phyloP scores from a whole-genome alignment of 2,113 vertebrate species.

The Galemys pyrenaicus region DNA sequence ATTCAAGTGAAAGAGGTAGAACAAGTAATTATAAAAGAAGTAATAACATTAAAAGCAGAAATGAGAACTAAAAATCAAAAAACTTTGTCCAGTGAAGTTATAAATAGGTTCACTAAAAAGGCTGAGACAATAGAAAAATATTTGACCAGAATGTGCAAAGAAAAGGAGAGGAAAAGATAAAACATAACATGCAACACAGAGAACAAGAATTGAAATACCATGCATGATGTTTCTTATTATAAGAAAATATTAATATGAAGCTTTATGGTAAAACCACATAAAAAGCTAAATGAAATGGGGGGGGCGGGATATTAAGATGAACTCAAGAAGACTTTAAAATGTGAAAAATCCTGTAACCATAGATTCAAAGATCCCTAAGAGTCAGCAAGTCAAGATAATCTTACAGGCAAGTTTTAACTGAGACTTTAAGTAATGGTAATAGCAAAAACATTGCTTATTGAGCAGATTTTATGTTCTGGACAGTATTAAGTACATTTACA shows the following conservation, averaged over 20 bases:
- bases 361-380: not conserved
- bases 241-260: not conserved
- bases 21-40: conserved; percentile 7
- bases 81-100: not conserved
- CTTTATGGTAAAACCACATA: not conserved
- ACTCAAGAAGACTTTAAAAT: conserved; percentile 5
- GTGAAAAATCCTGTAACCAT: not conserved
- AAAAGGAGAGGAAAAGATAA: not conserved
- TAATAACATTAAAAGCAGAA: conserved; percentile 1
- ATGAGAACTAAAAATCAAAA: not conserved
- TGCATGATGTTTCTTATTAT: not conserved
- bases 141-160: not conserved
- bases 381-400: not conserved
- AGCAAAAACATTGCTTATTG: not conserved
- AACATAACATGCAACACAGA: not conserved
- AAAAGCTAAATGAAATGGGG: not conserved
- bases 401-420: not conserved
- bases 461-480: not conserved
- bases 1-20: conserved; percentile 14
- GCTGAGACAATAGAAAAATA: not conserved
- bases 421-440: conserved; percentile 9
- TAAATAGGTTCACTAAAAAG: not conserved
- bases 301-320: not conserved
- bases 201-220: not conserved
- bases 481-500: not conserved